Evolutionary conservation across 2,797 vertebrate species (phyloP), one percentile per base, ranked within the genome.

Genomic region (Phoxinus dragarum): DNA sequence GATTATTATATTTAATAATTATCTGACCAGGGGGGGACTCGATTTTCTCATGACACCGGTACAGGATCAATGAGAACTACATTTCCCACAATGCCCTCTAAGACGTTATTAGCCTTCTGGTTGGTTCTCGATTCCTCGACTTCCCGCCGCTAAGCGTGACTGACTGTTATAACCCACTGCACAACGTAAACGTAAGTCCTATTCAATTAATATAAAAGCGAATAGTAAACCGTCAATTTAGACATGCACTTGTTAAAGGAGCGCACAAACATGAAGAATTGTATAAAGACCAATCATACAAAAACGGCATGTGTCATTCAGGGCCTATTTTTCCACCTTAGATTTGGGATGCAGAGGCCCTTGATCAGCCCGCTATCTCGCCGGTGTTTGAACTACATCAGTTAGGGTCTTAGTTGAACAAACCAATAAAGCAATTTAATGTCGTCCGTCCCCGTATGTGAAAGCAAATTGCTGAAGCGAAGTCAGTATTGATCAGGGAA

Each of bases 141-240:
- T 82, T 84, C 78, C 84, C 80, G 69, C 87, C 84, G 80, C 59
- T 88, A 42, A 71, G 47, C 16, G 64, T 71, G 80, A 82, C 72
- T 71, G 52, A 34, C 31, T 52, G n/a, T 42, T 73, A 12, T 31
- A 74, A 61, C 68, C 67, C 42, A 80, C 82, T 49, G 69, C 74
- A 80, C 73, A 21, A 34, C 84, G 11, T 72, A 14, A 88, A 88
- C 17, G 88, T 89, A 89, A 89, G 86, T 89, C 66, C 4, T 49
- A 7, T 27, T 80, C 17, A 44, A 54, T 82, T 61, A 56, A 47
- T 27, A 49, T 72, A 16, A 54, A 78, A 54, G 47, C 21, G 12
- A 47, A 71, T 34, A n/a, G 27, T 47, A 69, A 66, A 34, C 19
- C n/a, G 14, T 64, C 7, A 12, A 4, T 80, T 78, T 66, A 61